Percentiles rank a stretch among this genome's conserved stretches.
Conservation (phyloP, 2,797 vertebrate genomes). For the Neosilurus mollespiculum region DNA sequence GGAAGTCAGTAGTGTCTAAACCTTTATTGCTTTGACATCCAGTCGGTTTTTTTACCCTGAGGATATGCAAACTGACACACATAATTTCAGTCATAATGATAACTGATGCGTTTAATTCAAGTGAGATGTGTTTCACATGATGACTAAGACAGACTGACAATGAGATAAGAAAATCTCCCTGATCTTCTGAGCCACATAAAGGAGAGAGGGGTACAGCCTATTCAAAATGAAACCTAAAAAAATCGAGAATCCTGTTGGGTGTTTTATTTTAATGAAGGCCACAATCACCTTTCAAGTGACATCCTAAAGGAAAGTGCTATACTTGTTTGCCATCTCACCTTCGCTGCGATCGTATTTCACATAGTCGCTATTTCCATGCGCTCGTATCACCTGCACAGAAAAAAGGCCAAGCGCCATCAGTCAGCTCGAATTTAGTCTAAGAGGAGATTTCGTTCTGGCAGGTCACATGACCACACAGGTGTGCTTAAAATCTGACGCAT, state of each 20-base stretch:
- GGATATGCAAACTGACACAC: slow-evolving; percentile 19
- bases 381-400: slow-evolving; percentile 9
- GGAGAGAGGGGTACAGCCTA: too few species aligned
- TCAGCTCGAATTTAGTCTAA: not conserved
- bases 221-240: not conserved
- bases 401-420: not conserved
- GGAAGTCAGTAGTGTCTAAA: not conserved
- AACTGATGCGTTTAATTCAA: not conserved
- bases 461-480: slow-evolving; percentile 34
- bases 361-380: slow-evolving; percentile 22
- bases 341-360: slow-evolving; percentile 17
- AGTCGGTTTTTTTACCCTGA: not conserved
- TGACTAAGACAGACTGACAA: slow-evolving; percentile 4
- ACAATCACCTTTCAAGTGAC: slow-evolving; percentile 20
- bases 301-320: slow-evolving; percentile 27
- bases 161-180: not conserved
- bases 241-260: not conserved
- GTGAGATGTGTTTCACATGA: slow-evolving; percentile 13
- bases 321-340: slow-evolving; percentile 30
- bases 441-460: slow-evolving; percentile 17
- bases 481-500: slow-evolving; percentile 41
- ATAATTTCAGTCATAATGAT: slow-evolving; percentile 3
- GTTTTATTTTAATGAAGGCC: slow-evolving; percentile 6
- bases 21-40: not conserved
- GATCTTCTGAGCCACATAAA: not conserved